Conservation (phyloP, 2,888 invertebrate genomes). For the Apamea monoglypha region DNA sequence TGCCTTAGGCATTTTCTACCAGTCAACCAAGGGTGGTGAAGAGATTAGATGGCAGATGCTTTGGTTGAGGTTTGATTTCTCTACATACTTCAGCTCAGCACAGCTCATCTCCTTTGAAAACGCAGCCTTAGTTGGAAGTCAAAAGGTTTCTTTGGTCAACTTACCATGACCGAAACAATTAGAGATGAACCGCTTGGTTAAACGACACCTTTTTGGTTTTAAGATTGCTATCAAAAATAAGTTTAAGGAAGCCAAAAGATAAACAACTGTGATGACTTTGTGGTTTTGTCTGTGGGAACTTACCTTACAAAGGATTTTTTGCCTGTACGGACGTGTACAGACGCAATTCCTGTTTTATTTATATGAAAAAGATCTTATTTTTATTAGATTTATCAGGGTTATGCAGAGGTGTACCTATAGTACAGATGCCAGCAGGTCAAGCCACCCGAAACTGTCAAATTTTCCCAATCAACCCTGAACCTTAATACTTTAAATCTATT, state of each 20-base stretch:
- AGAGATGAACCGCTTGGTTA: background rate
- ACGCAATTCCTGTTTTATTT: background rate
- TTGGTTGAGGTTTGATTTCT: background rate
- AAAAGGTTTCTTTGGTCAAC: background rate
- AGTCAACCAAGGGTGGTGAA: too few species aligned
- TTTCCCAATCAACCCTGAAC: too few species aligned
- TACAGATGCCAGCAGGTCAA: too few species aligned
- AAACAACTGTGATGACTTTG: background rate
- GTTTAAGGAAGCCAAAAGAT: background rate
- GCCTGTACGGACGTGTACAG: background rate
- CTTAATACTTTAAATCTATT: too few species aligned
- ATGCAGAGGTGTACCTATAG: too few species aligned
- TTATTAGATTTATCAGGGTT: too few species aligned
- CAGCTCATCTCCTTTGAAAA: background rate
- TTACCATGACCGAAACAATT: conserved; percentile 13
- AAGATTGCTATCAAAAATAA: background rate
- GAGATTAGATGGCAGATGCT: too few species aligned
- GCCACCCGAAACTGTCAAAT: too few species aligned
- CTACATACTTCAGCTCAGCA: background rate
- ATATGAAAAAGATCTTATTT: background rate
- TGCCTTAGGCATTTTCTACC: too few species aligned
- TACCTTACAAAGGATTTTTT: background rate
- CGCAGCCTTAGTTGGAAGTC: too few species aligned
- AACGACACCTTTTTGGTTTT: background rate
- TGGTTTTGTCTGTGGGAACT: background rate